Evolutionary conservation across 1,140 invertebrate species (phyloP).

Genomic region (Bombus sylvicola): DNA sequence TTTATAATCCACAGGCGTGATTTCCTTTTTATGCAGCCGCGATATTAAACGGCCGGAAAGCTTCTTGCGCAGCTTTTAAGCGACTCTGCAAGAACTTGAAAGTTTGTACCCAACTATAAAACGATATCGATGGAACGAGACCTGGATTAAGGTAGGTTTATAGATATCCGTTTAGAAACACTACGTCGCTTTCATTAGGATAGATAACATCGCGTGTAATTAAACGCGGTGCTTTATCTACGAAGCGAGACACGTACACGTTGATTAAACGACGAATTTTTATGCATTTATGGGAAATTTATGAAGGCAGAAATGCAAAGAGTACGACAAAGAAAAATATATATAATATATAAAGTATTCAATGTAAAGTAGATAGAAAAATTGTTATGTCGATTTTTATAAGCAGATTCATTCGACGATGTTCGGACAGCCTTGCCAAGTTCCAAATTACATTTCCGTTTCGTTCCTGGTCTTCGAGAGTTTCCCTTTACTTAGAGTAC

Average conservation of each 20-base stretch:
- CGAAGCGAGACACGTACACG: background rate
- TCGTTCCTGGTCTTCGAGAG: conserved; percentile 1
- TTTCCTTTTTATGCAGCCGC: conserved; percentile 4
- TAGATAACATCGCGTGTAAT: background rate
- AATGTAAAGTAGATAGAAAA: too few species aligned
- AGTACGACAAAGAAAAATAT: too few species aligned
- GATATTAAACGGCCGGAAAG: background rate
- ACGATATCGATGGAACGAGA: background rate
- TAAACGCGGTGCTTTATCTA: background rate
- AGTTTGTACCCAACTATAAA: background rate
- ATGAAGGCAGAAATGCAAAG: too few species aligned
- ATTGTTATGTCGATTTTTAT: background rate
- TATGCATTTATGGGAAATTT: background rate
- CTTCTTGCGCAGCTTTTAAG: background rate
- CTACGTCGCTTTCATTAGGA: background rate
- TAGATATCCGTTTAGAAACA: background rate
- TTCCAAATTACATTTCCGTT: conserved; percentile 25
- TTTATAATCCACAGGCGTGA: conserved; percentile 1
- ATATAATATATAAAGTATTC: too few species aligned
- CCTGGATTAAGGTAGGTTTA: background rate
- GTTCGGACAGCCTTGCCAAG: background rate
- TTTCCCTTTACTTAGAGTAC: background rate
- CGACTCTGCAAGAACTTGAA: background rate
- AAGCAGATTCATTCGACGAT: background rate
- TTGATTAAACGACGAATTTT: background rate